Base-by-base conservation (phyloP, 2,113 vertebrate species). In the Toxotes jaculatrix region DNA sequence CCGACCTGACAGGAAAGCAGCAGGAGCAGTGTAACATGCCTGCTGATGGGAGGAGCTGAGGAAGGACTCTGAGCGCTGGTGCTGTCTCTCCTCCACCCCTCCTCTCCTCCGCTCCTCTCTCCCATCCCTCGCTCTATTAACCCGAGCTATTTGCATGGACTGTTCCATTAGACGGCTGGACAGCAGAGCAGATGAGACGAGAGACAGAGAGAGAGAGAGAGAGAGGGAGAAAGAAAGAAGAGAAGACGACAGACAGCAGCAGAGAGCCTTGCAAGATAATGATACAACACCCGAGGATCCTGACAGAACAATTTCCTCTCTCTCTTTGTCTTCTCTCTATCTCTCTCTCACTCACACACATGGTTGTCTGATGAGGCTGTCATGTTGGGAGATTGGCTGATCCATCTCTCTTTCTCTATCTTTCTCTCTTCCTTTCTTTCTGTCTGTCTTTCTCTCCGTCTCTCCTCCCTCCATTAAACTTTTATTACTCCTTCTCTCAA, bases 101-200 rank as follows among this genome's bases (percentile, higher is more conserved):
- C 63, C 60, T 59, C 56, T 23, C 59, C 38, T 36, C 45, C 59
- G 1, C 27, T 27, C 16, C 19, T 43, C 40, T 47, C 51, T 27
- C 61, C 81, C 47, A 79, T 87, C 81, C 62, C 34, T 72, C 65
- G 83, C 83, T 91, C 88, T 90, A 90, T 91, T 93, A 91, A 88
- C 74, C 86, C 32, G 2, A 71, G 47, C 65, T 77, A 81, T 89
- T 83, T 85, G 88, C 90, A 90, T 90, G 86, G 86, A 83, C 80
- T 86, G 84, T 91, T 91, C 84, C 81, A 91, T 91, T 89, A 89
- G 82, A 60, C 47, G 62, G n/a, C 73, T 71, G 91, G 88, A 89
- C 88, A 86, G 87, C 72, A 81, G 81, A 88, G 88, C 68, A 83
- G 85, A 84, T 83, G 91, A 90, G 86, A 87, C 61, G 71, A 31